phyloP scores from a whole-genome alignment of 2,797 vertebrate species.

The Columba guinea region DNA sequence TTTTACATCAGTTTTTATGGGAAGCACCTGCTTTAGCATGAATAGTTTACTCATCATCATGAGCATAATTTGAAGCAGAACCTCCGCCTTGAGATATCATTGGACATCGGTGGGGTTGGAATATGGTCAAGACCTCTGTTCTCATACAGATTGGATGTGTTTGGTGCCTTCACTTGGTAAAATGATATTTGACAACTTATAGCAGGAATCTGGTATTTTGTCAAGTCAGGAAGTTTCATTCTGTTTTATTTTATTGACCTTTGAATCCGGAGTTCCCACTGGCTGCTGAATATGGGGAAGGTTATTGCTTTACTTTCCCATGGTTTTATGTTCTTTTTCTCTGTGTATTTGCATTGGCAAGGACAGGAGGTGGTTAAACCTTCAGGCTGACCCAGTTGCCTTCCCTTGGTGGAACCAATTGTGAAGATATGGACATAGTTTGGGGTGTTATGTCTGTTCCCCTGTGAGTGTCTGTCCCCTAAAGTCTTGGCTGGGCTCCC shows the following conservation, averaged over 20 bases:
- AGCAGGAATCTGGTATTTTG: neutral
- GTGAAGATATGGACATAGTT: neutral
- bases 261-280: neutral
- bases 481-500: neutral
- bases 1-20: neutral
- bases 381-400: neutral
- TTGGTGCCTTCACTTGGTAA: neutral
- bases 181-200: neutral
- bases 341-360: neutral
- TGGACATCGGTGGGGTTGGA: neutral
- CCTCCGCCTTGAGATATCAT: neutral
- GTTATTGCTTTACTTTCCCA: neutral
- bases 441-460: neutral
- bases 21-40: neutral
- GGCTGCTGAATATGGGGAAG: neutral
- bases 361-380: neutral
- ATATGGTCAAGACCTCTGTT: neutral
- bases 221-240: neutral
- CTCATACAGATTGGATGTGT: accelerated
- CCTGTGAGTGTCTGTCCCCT: neutral
- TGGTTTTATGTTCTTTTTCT: neutral
- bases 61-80: neutral
- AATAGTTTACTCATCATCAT: neutral
- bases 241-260: neutral
- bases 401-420: neutral